Evolutionary conservation across 2,888 invertebrate genomes (phyloP), one percentile per base, ranked within the genome.

Genomic region (Sphaeridia pumilis): DNA sequence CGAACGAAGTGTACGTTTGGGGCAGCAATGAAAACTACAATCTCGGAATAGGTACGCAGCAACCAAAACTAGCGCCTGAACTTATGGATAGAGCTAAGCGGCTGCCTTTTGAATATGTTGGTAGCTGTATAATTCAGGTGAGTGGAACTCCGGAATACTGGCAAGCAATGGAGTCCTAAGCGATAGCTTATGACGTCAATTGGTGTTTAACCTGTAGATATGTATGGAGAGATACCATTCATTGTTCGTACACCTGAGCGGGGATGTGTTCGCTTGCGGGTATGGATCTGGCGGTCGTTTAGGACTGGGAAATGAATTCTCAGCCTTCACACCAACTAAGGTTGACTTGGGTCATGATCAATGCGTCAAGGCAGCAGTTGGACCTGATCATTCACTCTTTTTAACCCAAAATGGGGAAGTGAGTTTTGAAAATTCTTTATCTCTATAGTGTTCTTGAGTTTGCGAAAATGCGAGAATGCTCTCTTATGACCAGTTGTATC

Each of bases 1-100:
- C 49, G 54, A 42, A 21, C 27, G 84, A 87, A 66, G 78, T 82
- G 0, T 84, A 84, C 62, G 81, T 83, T 1, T 90, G 88, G 87
- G 90, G 90, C 10, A 80, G 78, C 35, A 90, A 92, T 70, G 77
- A 79, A 36, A 90, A 89, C 70, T 86, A 84, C 68, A 86, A 84
- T 2, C 74, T 89, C 7, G 90, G 89, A 1, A 80, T 82, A 25
- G 79, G 80, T 49, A 75, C 79, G 43, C 80, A 82, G 64, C 78
- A 83, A 65, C 75, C 77, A 12, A 71, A 78, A 42, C 70, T 72
- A 48, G 63, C 73, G 4, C 85, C 87, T 0, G 84, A 85, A 66
- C 67, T 80, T 26, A 70, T 84, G 38, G 80, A 81, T 46, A 24
- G 44, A 27, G 17, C 38, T 1, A 51, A 46, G 28, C 44, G 45